A percentile compares a stretch with the other conserved stretches of the same genome.
phyloP scores from a whole-genome alignment of 2,113 vertebrate species.

The Xiphorhynchus elegans region DNA sequence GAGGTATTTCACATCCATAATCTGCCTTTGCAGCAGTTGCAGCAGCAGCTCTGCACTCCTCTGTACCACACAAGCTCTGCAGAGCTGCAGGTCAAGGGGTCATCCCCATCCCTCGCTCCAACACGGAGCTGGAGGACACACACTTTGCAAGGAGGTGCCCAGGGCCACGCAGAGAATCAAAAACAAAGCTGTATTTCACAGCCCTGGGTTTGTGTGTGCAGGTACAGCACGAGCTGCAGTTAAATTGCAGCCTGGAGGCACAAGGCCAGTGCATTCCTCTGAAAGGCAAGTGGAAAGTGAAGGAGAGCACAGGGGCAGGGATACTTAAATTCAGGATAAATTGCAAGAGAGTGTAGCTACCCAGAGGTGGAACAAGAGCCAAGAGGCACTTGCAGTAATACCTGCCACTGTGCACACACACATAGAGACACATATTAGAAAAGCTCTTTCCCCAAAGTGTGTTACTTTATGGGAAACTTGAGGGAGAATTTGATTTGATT shows the following conservation, averaged over 20 bases:
- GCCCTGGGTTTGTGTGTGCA: neutral
- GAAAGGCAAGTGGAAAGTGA: neutral
- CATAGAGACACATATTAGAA: neutral
- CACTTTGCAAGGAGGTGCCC: neutral
- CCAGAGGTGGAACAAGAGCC: neutral
- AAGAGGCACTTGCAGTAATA: neutral
- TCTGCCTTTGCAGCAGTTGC: neutral
- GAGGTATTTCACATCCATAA: neutral
- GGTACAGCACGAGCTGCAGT: neutral
- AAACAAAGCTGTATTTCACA: neutral
- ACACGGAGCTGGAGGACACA: neutral
- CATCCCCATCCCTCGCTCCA: neutral
- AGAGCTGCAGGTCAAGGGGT: neutral
- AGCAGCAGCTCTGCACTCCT: neutral
- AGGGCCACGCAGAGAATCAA: neutral
- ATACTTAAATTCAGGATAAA: constrained; percentile 24
- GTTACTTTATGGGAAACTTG: neutral
- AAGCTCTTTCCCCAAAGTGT: neutral
- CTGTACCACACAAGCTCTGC: neutral
- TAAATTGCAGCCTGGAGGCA: neutral
- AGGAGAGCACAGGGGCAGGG: neutral
- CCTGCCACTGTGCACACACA: neutral
- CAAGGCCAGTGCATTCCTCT: neutral
- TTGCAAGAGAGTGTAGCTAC: neutral
- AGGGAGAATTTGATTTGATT: neutral